Evolutionary conservation across 23 tunicate species (phyloP), one percentile per base, ranked within the genome.

Genomic region (Clavelina lepadiformis): DNA sequence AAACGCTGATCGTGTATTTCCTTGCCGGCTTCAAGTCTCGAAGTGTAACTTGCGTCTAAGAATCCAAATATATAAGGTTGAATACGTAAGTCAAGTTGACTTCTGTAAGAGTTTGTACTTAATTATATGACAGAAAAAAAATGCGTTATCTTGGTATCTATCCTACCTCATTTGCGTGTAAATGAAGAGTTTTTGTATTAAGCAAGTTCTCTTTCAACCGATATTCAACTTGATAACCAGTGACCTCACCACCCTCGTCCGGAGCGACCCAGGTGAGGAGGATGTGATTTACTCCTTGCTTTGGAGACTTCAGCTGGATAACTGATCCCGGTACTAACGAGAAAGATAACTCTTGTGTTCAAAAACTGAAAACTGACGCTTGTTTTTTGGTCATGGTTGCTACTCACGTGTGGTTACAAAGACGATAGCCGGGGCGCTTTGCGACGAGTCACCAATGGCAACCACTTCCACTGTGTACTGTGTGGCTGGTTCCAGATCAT

Each of bases 351-450:
- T 22, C 23, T 53, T 22, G 21, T 36, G n/a, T 35, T 63, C 38
- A 19, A 54, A 19, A 8, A 41, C 11, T 41, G 49, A 41, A 41
- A 41, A 8, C 15, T 11, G 11, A 8, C 49, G 49, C 15, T 41
- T 41, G 11, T 11, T 15, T 41, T 11, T 41, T 8, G 11, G 49
- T 41, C 49, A 41, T 41, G 11, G 49, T 41, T 15, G 15, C 11
- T 35, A 63, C 73, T 68, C 51, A 68, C 73, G 44, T 28, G 73
- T 68, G 15, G 51, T 41, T 6, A 68, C 73, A 44, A 68, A 21
- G 24, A 60, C 59, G 18, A 50, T 44, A 5, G 38, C 33, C 13
- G 59, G 59, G 31, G 22, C 36, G 23, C 73, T 68, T 32, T 68
- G 37, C 1, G 73, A 47, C 11, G 13, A 3, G 45, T 68, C 51